Evolutionary conservation across 2,797 vertebrate species (phyloP), one percentile per base, ranked within the genome.

Genomic region (Hippoglossus hippoglossus): DNA sequence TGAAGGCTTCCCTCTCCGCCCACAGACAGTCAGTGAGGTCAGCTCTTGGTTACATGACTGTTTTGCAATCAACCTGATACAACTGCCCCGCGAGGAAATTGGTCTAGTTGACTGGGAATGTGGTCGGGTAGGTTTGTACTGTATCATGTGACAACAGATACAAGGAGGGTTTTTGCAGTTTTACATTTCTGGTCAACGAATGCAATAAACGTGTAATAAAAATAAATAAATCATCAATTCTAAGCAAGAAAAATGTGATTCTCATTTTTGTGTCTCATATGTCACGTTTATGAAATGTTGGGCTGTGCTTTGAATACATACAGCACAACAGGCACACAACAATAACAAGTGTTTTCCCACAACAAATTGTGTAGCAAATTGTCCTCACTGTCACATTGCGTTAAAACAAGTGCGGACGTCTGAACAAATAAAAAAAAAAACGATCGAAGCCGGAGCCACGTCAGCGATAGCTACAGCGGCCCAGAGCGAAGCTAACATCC

Each of bases 361-460:
- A 16, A 7, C 15, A 46, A 46, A 19, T 2, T 46, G 57, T 52
- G 74, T 63, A 73, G 53, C 72, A 85, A 87, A 83, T 53, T 72
- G 65, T 66, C 67, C 22, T 82, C 34, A 34, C 75, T 85, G 85
- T 87, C 84, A 80, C 31, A 56, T 80, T 51, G 24, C 51, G 22
- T 78, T 81, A 81, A 85, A 80, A 15, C 81, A 82, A 87, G 88
- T 82, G 80, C 85, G 82, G 34, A 53, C 4, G 16, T 82, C 79
- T 62, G 44, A 80, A 67, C 28, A 22, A 50, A 67, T 31, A 63
- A 58, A 85, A 8, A 2, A 1, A 6, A 59, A 25, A 47, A 54
- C 34, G 84, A 86, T 83, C 59, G 57, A 75, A 76, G 85, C 81
- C 44, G 31, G 9, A 41, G 75, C 80, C 77, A 7, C 57, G 36